Percentiles rank a stretch among this genome's conserved stretches.
phyloP scores from a whole-genome alignment of 2,113 vertebrate genomes.

The human (Homo sapiens) region DNA sequence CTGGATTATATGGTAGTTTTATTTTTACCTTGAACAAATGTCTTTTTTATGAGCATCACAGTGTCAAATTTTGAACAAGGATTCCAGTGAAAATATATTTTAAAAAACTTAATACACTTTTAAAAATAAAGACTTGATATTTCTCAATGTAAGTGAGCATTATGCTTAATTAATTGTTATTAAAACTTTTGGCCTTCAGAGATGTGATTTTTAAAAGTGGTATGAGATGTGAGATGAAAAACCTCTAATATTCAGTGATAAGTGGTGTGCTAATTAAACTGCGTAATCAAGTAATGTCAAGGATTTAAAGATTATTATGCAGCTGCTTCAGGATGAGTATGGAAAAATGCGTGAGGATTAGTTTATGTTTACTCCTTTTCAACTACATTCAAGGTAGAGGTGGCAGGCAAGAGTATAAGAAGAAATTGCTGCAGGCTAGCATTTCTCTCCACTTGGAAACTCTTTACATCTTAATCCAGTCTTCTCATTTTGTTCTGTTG shows the following conservation, averaged over 20 bases:
- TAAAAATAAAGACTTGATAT: background rate
- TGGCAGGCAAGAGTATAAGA: background rate
- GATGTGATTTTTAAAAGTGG: conserved; percentile 46
- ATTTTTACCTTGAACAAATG: background rate
- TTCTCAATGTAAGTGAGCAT: conserved; percentile 32
- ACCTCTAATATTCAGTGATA: conserved; percentile 48
- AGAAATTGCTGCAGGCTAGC: background rate
- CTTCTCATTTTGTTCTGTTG: background rate
- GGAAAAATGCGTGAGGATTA: conserved; percentile 58
- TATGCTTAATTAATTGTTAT: conserved; percentile 35
- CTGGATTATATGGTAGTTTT: background rate
- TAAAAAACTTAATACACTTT: background rate
- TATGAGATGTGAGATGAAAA: conserved; percentile 20
- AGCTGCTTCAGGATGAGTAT: conserved; percentile 58
- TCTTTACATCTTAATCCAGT: background rate
- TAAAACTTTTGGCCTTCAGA: conserved; percentile 16
- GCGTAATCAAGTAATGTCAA: conserved; percentile 74
- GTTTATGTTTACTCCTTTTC: conserved; percentile 59
- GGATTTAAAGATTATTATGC: conserved; percentile 74
- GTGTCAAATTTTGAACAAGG: background rate
- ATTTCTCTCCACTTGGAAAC: background rate
- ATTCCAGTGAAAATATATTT: background rate
- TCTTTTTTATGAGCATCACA: background rate
- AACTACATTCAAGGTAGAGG: background rate
- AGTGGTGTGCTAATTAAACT: conserved; percentile 69